A percentile compares a stretch with the other conserved stretches of the same genome.
Evolutionary conservation across 2,113 vertebrate species (phyloP).

Genomic region (Zeus faber): DNA sequence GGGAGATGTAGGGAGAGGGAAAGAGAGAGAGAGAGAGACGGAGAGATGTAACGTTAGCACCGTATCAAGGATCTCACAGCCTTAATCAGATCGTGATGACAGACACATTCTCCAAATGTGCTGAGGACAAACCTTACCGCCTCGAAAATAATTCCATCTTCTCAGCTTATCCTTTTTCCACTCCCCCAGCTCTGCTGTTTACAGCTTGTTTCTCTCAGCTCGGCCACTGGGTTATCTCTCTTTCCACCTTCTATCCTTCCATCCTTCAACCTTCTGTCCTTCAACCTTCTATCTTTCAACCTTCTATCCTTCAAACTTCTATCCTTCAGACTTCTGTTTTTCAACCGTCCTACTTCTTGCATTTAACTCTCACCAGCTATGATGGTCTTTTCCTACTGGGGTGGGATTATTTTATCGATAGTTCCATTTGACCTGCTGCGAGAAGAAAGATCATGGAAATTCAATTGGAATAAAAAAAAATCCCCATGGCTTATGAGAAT

Average conservation of each 20-base stretch:
- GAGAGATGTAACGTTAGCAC: conserved; percentile 40
- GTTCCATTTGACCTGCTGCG: too few relatives aligned
- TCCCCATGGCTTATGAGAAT: too few relatives aligned
- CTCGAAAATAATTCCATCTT: conserved; percentile 22
- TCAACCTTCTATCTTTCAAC: too few relatives aligned
- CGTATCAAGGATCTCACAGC: conserved; percentile 42
- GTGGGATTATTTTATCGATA: too few relatives aligned
- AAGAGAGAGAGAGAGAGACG: conserved; percentile 1
- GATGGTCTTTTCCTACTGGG: too few relatives aligned
- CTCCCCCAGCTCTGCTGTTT: background rate
- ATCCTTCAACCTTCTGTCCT: background rate
- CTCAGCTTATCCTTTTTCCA: conserved; percentile 2
- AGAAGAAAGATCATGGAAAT: too few relatives aligned
- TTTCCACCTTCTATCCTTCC: background rate
- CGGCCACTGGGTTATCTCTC: background rate
- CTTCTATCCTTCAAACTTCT: too few relatives aligned
- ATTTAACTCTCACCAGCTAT: too few relatives aligned
- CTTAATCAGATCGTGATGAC: conserved; percentile 21
- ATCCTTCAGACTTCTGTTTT: too few relatives aligned
- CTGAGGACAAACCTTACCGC: conserved; percentile 19
- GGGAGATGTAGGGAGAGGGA: conserved; percentile 31
- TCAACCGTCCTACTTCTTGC: too few relatives aligned
- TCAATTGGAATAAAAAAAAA: too few relatives aligned
- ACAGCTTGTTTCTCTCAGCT: background rate
- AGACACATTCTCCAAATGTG: conserved; percentile 30